phyloP scores from a whole-genome alignment of 2,888 invertebrate species.

The Aphodius granarius region DNA sequence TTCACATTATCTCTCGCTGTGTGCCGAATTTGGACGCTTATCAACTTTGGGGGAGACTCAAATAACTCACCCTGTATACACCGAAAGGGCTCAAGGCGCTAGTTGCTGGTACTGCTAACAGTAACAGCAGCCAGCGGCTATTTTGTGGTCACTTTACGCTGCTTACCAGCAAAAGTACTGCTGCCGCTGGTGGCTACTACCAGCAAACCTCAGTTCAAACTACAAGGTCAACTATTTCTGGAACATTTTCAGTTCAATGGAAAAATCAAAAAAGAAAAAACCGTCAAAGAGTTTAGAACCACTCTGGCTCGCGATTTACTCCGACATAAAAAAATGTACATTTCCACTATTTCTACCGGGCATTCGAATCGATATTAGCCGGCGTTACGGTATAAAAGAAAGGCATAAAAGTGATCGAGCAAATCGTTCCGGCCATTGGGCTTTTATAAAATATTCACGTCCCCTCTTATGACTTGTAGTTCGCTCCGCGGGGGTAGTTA shows the following conservation, averaged over 20 bases:
- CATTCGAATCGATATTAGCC: background rate
- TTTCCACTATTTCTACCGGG: background rate
- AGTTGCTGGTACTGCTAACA: too few species aligned
- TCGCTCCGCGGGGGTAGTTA: background rate
- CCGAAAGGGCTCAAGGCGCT: background rate
- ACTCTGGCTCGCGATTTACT: background rate
- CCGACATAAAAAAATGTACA: background rate
- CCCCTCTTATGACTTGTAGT: background rate
- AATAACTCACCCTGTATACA: too few species aligned
- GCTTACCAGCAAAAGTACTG: too few species aligned
- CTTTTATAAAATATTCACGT: background rate
- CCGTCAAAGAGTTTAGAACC: too few species aligned
- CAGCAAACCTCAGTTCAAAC: too few species aligned
- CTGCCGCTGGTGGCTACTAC: too few species aligned
- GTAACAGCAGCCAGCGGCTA: too few species aligned
- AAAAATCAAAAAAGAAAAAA: background rate
- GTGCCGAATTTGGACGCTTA: conserved; percentile 31
- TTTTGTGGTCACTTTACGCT: too few species aligned
- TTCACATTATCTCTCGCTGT: conserved; percentile 39
- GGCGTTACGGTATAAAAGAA: background rate
- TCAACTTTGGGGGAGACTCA: too few species aligned
- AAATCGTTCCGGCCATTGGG: background rate
- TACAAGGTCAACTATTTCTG: too few species aligned
- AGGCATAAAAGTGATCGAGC: background rate
- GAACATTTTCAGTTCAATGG: background rate